Percentiles rank a stretch among this genome's conserved stretches.
phyloP scores from a whole-genome alignment of 2,888 invertebrate species.

The Coenonympha glycerion region DNA sequence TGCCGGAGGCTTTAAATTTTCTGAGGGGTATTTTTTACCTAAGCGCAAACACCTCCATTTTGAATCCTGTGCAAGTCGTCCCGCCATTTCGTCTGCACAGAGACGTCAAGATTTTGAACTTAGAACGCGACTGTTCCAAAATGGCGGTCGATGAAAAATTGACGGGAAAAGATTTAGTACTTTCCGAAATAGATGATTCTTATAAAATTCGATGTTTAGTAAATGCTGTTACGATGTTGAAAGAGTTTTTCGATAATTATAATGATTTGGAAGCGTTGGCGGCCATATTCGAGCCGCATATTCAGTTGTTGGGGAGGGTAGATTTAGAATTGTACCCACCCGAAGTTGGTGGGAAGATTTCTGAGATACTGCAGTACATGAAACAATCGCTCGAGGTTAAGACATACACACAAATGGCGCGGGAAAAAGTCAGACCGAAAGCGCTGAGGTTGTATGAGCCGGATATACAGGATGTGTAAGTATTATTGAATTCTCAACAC shows the following conservation, averaged over 20 bases:
- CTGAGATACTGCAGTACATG: conserved; percentile 62
- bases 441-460: conserved; percentile 90
- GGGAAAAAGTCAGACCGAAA: conserved; percentile 84
- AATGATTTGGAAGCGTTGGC: conserved; percentile 58
- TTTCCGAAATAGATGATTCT: conserved; percentile 70
- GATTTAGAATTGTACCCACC: conserved; percentile 79
- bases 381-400: conserved; percentile 69
- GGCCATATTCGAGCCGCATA: conserved; percentile 73
- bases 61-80: conserved; percentile 77
- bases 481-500: conserved; percentile 47
- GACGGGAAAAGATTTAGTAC: conserved; percentile 75
- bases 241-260: conserved; percentile 75
- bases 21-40: conserved; percentile 84
- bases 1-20: conserved; percentile 88
- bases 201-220: conserved; percentile 80
- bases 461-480: conserved; percentile 88
- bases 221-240: conserved; percentile 73
- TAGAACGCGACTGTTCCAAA: conserved; percentile 68
- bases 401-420: conserved; percentile 73
- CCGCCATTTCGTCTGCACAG: conserved; percentile 81
- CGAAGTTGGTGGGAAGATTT: conserved; percentile 65
- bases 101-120: conserved; percentile 74
- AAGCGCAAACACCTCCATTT: conserved; percentile 78
- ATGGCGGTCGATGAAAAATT: conserved; percentile 57
- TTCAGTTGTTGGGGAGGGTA: conserved; percentile 73